Percentiles rank a stretch among this genome's conserved stretches.
phyloP scores from a whole-genome alignment of 2,888 invertebrate species.

The Scaptomyza caliginosa region DNA sequence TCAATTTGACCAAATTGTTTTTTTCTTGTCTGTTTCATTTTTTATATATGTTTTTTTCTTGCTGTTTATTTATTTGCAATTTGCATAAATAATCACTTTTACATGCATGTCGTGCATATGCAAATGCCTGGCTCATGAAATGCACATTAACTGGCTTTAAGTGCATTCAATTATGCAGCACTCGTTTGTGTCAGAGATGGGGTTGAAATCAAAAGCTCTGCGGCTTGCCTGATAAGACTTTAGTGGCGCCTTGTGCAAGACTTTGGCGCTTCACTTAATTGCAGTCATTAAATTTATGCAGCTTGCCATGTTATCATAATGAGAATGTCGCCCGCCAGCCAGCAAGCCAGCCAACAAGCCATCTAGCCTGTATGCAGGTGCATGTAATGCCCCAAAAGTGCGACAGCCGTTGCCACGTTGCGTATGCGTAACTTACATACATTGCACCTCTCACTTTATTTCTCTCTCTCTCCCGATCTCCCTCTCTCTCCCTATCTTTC shows the following conservation, averaged over 20 bases:
- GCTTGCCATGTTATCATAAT: constrained; percentile 62
- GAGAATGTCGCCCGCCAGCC: constrained; percentile 17
- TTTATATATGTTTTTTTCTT: constrained; percentile 30
- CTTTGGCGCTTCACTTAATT: constrained; percentile 74
- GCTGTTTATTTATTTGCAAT: constrained; percentile 75
- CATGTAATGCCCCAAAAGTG: constrained; percentile 22
- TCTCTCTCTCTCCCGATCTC: neutral
- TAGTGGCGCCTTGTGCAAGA: constrained; percentile 57
- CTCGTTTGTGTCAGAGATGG: constrained; percentile 21
- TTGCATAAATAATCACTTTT: constrained; percentile 80
- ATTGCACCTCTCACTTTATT: neutral
- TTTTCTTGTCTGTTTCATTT: constrained; percentile 5
- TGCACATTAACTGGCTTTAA: constrained; percentile 79
- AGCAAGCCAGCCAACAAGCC: no score
- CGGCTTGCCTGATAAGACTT: constrained; percentile 62
- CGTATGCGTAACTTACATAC: constrained; percentile 27
- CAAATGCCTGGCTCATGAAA: constrained; percentile 70
- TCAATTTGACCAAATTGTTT: constrained; percentile 75
- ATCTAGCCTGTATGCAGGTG: no score
- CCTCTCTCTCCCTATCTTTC: neutral
- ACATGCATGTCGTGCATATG: constrained; percentile 64
- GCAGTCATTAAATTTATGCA: constrained; percentile 72
- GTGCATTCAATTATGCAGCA: constrained; percentile 79
- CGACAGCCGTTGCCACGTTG: constrained; percentile 13
- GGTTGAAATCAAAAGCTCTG: constrained; percentile 40